These are phyloP conservation scores for Struthio camelus DNA, from an alignment of 2,113 vertebrate species.

Conservation along the genomic window DNA sequence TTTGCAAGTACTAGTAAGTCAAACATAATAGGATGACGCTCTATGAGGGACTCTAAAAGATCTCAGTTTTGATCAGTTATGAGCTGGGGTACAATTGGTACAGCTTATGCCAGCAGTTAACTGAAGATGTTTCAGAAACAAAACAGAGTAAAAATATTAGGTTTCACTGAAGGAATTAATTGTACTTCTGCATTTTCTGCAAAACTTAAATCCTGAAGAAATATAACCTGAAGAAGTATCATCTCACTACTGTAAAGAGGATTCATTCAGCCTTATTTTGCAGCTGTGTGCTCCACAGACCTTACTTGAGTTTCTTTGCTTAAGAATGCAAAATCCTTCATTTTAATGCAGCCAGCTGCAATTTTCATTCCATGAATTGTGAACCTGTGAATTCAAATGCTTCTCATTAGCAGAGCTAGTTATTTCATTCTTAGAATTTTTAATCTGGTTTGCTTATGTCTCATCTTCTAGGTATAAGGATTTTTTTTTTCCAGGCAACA, in stretches of 20 bases:
- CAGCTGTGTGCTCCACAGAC: background rate
- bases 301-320: background rate
- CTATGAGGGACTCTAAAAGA: background rate
- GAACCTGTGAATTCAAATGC: background rate
- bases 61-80: background rate
- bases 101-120: background rate
- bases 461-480: background rate
- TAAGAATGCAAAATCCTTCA: background rate
- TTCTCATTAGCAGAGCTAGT: background rate
- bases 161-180: background rate
- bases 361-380: background rate
- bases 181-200: background rate
- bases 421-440: background rate
- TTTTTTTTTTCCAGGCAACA: background rate
- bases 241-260: background rate
- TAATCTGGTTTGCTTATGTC: background rate
- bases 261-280: background rate
- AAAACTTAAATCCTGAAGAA: background rate
- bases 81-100: background rate
- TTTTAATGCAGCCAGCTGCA: background rate
- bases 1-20: slow-evolving; percentile 5
- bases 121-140: background rate
- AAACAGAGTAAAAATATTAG: background rate
- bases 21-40: background rate
- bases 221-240: background rate